Conservation (phyloP, 2,888 invertebrate species). For the Hirudinaria manillensis region DNA sequence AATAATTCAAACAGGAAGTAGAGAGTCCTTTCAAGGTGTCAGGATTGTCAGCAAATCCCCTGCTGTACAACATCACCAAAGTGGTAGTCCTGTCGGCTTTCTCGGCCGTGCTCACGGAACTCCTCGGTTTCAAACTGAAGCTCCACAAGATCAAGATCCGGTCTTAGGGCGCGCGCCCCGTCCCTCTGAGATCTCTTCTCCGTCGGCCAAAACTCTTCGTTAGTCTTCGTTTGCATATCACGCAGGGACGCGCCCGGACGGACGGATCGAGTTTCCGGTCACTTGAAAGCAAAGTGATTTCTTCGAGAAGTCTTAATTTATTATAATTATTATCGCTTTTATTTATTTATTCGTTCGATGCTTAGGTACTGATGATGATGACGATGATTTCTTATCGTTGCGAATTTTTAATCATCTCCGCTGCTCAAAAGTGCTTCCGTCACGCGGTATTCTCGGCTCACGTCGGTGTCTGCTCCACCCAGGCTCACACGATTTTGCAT, state of each 20-base stretch:
- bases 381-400: too few relatives aligned
- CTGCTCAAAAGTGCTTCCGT: too few relatives aligned
- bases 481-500: too few relatives aligned
- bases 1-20: slow-evolving; percentile 66
- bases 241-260: too few relatives aligned
- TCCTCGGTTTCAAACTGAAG: slow-evolving; percentile 91
- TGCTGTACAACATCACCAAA: slow-evolving; percentile 88
- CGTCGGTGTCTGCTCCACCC: too few relatives aligned
- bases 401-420: too few relatives aligned
- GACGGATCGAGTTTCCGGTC: not conserved
- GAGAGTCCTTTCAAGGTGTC: slow-evolving; percentile 95
- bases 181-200: not conserved
- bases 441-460: too few relatives aligned
- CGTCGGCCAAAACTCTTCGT: not conserved
- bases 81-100: slow-evolving; percentile 89
- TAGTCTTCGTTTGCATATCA: not conserved
- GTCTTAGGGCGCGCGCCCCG: slow-evolving; percentile 14
- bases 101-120: slow-evolving; percentile 89
- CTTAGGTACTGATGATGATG: too few relatives aligned
- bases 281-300: too few relatives aligned
- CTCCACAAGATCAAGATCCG: slow-evolving; percentile 79
- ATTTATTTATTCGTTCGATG: too few relatives aligned
- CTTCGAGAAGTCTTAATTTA: too few relatives aligned
- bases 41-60: slow-evolving; percentile 88
- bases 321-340: too few relatives aligned